phyloP scores from a whole-genome alignment of 2,888 invertebrate species.

The Luperina testacea region DNA sequence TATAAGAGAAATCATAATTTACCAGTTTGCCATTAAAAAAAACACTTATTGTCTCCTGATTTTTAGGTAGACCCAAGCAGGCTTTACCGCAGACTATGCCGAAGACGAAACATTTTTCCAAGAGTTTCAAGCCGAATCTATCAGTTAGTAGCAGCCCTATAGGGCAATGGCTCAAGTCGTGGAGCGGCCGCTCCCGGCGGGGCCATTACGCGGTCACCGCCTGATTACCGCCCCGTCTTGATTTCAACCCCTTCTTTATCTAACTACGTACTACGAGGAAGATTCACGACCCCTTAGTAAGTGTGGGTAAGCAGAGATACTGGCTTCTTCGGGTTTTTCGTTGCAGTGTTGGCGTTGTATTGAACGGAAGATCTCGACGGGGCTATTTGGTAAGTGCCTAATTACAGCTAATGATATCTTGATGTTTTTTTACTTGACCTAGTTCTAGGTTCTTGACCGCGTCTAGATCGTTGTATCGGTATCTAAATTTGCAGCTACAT shows the following conservation, averaged over 20 bases:
- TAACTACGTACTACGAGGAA: slow-evolving; percentile 51
- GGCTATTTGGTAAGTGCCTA: background rate
- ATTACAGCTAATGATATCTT: background rate
- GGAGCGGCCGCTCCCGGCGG: slow-evolving; percentile 80
- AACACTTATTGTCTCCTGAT: background rate
- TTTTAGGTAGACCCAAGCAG: background rate
- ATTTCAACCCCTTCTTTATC: slow-evolving; percentile 86
- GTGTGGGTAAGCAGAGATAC: slow-evolving; percentile 40
- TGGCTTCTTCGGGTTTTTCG: slow-evolving; percentile 3
- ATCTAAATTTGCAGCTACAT: background rate
- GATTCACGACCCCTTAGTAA: slow-evolving; percentile 50
- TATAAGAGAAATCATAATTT: background rate
- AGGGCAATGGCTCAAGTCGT: slow-evolving; percentile 79
- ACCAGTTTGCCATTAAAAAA: background rate
- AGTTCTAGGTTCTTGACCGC: no score
- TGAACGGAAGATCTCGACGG: background rate
- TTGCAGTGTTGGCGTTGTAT: slow-evolving; percentile 1
- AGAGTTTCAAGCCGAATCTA: background rate
- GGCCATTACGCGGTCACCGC: slow-evolving; percentile 89
- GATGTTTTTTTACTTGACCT: background rate
- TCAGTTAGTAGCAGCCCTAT: slow-evolving; percentile 72
- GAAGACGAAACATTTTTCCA: background rate
- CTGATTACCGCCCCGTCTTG: slow-evolving; percentile 89
- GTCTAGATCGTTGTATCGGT: no score
- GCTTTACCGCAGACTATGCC: background rate